These are phyloP conservation scores for Ormia ochracea DNA, from an alignment of 2,888 invertebrate genomes.

Conservation along the genomic window DNA sequence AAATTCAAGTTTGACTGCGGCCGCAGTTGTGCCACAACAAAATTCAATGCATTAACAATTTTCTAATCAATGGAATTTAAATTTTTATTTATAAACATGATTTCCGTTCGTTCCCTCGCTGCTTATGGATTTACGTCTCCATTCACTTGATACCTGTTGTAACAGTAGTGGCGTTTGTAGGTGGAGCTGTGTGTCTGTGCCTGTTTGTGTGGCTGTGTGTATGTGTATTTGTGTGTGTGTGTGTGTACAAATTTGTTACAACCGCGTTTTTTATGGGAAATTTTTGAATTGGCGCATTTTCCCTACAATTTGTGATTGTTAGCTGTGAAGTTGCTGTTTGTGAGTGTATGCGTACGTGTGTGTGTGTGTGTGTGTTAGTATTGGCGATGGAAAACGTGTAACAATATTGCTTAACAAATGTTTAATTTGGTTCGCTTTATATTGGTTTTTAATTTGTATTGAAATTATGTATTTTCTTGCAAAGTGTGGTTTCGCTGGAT, in stretches of 20 bases:
- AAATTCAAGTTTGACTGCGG: constrained; percentile 29
- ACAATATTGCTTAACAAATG: constrained; percentile 26
- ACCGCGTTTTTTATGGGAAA: constrained; percentile 44
- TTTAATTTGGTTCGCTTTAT: constrained; percentile 26
- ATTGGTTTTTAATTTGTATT: constrained; percentile 58
- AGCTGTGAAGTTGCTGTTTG: too few relatives aligned
- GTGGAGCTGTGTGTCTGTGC: too few relatives aligned
- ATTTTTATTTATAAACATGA: constrained; percentile 70
- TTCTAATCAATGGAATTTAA: constrained; percentile 76
- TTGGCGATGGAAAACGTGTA: constrained; percentile 22
- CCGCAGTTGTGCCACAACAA: constrained; percentile 23
- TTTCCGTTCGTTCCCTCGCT: constrained; percentile 55
- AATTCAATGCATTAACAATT: constrained; percentile 72
- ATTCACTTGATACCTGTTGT: constrained; percentile 17
- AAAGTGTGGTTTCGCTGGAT: constrained; percentile 4
- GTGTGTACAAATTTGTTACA: constrained; percentile 15
- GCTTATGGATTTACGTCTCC: background rate
- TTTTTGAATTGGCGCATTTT: constrained; percentile 3
- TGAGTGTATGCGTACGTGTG: too few relatives aligned
- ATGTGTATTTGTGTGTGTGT: background rate
- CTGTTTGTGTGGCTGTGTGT: background rate
- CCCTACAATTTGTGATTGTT: constrained; percentile 9
- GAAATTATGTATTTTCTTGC: constrained; percentile 45
- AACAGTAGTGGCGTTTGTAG: too few relatives aligned
- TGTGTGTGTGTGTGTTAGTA: background rate